These are phyloP conservation scores for Diceros bicornis DNA, from an alignment of 2,797 vertebrate species.

Conservation along the genomic window DNA sequence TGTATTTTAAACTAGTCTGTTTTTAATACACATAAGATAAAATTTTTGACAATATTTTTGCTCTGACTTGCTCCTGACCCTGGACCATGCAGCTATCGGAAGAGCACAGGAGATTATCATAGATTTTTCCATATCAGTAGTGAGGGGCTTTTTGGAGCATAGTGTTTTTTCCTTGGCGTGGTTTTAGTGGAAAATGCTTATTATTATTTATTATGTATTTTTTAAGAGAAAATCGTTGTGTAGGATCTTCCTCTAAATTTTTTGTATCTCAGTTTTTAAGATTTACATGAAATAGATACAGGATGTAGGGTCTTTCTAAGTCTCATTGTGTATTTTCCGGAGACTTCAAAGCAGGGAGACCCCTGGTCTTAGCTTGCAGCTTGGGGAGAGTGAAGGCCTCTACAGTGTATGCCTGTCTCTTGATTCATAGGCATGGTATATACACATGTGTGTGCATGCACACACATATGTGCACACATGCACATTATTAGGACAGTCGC, in stretches of 20 bases:
- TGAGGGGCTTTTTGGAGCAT: background rate
- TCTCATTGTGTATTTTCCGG: background rate
- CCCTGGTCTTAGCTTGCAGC: background rate
- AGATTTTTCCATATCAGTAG: conserved; percentile 24
- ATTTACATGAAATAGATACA: background rate
- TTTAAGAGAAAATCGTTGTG: background rate
- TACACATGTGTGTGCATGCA: accelerated
- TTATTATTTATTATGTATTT: conserved; percentile 18
- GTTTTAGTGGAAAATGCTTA: background rate
- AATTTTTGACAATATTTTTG: conserved; percentile 46
- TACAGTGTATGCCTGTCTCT: conserved; percentile 56
- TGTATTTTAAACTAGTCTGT: conserved; percentile 6
- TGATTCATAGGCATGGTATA: conserved; percentile 73
- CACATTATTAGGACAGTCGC: conserved; percentile 18
- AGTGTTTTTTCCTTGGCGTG: background rate
- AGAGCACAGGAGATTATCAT: background rate
- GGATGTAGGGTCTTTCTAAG: background rate
- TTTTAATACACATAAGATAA: conserved; percentile 46
- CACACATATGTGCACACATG: too few relatives aligned
- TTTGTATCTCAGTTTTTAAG: background rate
- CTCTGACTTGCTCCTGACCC: conserved; percentile 60
- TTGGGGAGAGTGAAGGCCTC: background rate
- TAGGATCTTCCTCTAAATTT: background rate
- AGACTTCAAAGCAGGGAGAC: background rate
- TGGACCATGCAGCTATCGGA: background rate